phyloP scores from a whole-genome alignment of 2,888 invertebrate genomes.

The Chorisops tibialis region DNA sequence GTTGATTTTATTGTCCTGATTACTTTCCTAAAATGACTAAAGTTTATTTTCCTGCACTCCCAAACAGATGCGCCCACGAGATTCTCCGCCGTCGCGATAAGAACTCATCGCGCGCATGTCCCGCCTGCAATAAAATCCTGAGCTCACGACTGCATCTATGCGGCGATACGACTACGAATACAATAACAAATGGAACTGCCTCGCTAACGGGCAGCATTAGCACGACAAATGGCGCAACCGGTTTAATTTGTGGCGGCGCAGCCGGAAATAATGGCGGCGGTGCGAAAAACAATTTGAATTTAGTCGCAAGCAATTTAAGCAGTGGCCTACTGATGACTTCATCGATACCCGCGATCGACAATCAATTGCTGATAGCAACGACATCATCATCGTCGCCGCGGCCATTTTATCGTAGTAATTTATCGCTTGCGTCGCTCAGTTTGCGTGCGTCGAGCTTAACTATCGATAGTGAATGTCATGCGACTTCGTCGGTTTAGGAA shows the following conservation, averaged over 20 bases:
- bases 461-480: constrained; percentile 54
- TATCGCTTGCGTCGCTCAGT: constrained; percentile 50
- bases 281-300: not conserved
- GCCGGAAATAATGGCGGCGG: constrained; percentile 10
- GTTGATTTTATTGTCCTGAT: constrained; percentile 49
- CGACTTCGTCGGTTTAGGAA: constrained; percentile 56
- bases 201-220: constrained; percentile 21
- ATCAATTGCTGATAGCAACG: not conserved
- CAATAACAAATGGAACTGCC: constrained; percentile 6
- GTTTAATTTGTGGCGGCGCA: constrained; percentile 1
- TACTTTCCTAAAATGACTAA: not conserved
- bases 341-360: constrained; percentile 4
- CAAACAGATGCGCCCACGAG: constrained; percentile 62
- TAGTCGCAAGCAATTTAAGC: not conserved
- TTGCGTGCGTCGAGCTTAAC: constrained; percentile 51
- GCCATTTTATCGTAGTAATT: constrained; percentile 47
- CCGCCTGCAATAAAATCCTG: constrained; percentile 67
- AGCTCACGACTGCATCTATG: constrained; percentile 63
- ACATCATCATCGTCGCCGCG: constrained; percentile 39
- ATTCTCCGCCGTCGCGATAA: constrained; percentile 62
- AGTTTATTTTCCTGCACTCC: not conserved
- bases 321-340: not conserved
- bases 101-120: constrained; percentile 64
- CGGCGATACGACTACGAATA: constrained; percentile 35
- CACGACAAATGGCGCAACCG: constrained; percentile 1